Evolutionary conservation across 2,888 invertebrate species (phyloP), one percentile per base, ranked within the genome.

Genomic region (Odontomyia ornata): DNA sequence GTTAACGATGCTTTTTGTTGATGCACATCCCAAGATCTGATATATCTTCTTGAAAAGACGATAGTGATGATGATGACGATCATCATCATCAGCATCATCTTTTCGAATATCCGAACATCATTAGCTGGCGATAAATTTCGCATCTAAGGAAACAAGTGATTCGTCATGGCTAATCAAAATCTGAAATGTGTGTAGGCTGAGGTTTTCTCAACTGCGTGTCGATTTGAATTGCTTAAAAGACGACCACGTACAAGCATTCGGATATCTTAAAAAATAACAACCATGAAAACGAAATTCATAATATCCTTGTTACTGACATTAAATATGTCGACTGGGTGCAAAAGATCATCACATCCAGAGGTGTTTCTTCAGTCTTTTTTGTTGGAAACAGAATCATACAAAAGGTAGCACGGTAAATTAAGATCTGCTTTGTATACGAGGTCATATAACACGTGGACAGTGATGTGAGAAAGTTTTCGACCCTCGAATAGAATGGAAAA

Each of bases 61-160:
- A 65, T 65, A 36, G 36, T 36, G 64, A 64, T 28, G 52, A 15
- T 52, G 52, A 52, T 18, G 71, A 71, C 27, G 62, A 28, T 64
- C 52, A 62, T 77, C 77, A 64, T 47, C 77, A 75, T 75, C 28
- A 65, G 28, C 69, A 76, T 27, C 46, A 43, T 43, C 7, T 27
- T 15, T 13, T 23, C 60, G 60, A 71, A 56, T 60, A 46, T 62
- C n/a, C 5, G 52, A 28, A 36, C 52, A 76, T 65, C 76, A 76
- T 78, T 77, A 78, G 77, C 52, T 57, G 67, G 60, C 67, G 67
- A 77, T 77, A 76, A 79, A 79, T 79, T 79, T 76, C 57, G 79
- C 77, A 76, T 77, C 76, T 77, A 73, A 79, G 72, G 76, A 76
- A 75, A 79, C 76, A 75, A 71, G 71, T 36, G 46, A 77, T 79